Base-by-base conservation (phyloP, 2,888 invertebrate species). In the Seira ritae region DNA sequence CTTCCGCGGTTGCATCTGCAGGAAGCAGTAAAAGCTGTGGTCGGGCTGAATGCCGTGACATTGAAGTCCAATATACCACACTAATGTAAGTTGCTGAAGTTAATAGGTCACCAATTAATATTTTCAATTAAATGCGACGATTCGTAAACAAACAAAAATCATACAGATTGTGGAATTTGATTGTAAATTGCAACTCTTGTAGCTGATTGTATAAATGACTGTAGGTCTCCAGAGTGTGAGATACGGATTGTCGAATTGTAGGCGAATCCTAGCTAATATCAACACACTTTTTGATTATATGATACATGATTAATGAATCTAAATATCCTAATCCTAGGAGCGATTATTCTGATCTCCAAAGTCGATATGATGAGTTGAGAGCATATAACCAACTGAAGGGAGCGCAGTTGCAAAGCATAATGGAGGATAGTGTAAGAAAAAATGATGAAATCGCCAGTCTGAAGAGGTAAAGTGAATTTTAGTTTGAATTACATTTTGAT, bases 321-420 rank as follows among this genome's bases (percentile, higher is more conserved):
- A n/a, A n/a, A n/a, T n/a, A n/a, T n/a, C n/a, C n/a, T n/a, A n/a
- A n/a, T n/a, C n/a, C n/a, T 69, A 87, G 87, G 8, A 80, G 75
- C 17, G 87, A 87, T 23, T 87, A 70, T 20, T 76, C 82, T 22
- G 87, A 87, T 2, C 46, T 86, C n/a, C 76, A 72, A 42, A 60
- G n/a, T 10, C 65, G 78, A 1, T 82, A 68, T 24, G 20, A 60
- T 19, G 71, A 79, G 0, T 1, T 75, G 3, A 17, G 55, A 0
- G 86, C 86, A 20, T 66, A 85, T n/a, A 42, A 71, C 0, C 65
- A 76, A 3, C 17, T 87, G 10, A 71, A 76, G 15, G 67, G 79
- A 20, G 87, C 80, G 15, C 73, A 74, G 65, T 60, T 85, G 1
- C 55, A 20, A 10, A 86, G 85, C 20, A 72, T 84, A n/a, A 77